Conservation (phyloP, 2,113 vertebrate genomes). For the Archilochus colubris region DNA sequence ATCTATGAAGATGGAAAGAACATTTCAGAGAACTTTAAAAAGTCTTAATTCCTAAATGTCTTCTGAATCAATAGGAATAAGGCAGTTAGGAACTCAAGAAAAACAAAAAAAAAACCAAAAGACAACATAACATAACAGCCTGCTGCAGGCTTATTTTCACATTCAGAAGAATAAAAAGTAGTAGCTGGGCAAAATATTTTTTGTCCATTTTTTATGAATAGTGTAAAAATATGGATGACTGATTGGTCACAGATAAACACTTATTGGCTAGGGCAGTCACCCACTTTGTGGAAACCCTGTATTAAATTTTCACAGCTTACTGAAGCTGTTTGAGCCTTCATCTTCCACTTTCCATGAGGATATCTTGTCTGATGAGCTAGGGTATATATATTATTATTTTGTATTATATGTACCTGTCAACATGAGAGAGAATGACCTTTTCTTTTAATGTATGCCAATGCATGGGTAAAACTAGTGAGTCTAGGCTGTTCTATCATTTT, state of each 20-base stretch:
- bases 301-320: neutral
- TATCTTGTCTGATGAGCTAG: neutral
- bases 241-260: neutral
- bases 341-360: neutral
- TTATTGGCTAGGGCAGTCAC: neutral
- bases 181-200: neutral
- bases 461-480: neutral
- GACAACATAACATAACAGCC: neutral
- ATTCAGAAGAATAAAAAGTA: neutral
- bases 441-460: neutral
- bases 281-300: neutral
- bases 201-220: neutral
- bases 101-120: neutral
- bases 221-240: neutral
- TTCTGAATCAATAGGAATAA: neutral
- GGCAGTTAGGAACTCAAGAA: neutral
- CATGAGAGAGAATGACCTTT: neutral
- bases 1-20: neutral
- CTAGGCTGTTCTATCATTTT: neutral
- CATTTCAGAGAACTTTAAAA: neutral
- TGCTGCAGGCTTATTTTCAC: neutral
- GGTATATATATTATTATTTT: neutral
- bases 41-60: neutral
- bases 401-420: neutral
- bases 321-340: neutral